Evolutionary conservation across 2,888 invertebrate genomes (phyloP).

Genomic region (Chamaedrilus cognettii): DNA sequence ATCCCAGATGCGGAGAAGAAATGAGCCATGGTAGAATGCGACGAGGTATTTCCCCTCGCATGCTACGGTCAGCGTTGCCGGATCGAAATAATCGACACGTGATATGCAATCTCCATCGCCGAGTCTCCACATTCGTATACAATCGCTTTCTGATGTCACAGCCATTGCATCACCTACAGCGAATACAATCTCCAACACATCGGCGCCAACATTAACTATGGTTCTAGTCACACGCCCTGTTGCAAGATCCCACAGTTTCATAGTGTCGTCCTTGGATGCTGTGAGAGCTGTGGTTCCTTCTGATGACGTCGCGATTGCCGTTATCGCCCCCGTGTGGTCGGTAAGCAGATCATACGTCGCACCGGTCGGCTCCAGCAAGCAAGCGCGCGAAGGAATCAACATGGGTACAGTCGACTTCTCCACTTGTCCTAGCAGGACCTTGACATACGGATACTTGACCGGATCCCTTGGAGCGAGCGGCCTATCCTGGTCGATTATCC

Average conservation of each 20-base stretch:
- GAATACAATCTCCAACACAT: conserved; percentile 44
- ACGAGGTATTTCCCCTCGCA: conserved; percentile 47
- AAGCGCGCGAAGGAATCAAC: conserved; percentile 51
- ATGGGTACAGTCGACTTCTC: conserved; percentile 45
- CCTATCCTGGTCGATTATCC: conserved; percentile 50
- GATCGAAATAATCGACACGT: conserved; percentile 46
- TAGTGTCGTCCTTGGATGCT: conserved; percentile 50
- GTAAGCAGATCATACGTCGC: conserved; percentile 51
- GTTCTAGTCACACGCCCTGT: conserved; percentile 50
- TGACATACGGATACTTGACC: conserved; percentile 48
- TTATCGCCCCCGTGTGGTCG: conserved; percentile 52
- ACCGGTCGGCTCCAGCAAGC: conserved; percentile 54
- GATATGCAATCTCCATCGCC: conserved; percentile 41
- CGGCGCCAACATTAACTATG: conserved; percentile 45
- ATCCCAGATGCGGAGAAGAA: conserved; percentile 48
- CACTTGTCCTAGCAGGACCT: conserved; percentile 45
- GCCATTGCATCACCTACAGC: conserved; percentile 43
- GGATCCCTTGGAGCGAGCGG: conserved; percentile 52
- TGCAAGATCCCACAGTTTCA: conserved; percentile 55
- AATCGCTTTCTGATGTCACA: conserved; percentile 47
- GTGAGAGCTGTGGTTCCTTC: conserved; percentile 52
- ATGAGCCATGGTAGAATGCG: conserved; percentile 51
- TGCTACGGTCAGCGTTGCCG: conserved; percentile 47
- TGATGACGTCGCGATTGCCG: conserved; percentile 49
- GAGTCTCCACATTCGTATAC: conserved; percentile 49